Evolutionary conservation across 2,888 invertebrate genomes (phyloP), one percentile per base, ranked within the genome.

Genomic region (Perizoma flavofasciatum): DNA sequence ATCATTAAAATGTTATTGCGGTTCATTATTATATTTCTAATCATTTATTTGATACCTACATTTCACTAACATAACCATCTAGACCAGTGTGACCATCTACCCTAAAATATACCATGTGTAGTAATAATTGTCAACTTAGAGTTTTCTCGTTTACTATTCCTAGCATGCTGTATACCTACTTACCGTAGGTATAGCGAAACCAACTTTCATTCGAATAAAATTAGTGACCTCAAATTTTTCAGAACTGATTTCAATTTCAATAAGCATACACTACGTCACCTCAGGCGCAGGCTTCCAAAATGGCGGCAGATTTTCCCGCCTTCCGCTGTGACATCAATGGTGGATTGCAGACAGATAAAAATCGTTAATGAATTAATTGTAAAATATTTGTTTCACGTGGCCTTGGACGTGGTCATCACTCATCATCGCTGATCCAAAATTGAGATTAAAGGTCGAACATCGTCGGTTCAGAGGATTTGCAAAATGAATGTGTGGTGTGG

Each of bases 381-480:
- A 72, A 61, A 65, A 61, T 65, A 65, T 83, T 86, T 88, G 83
- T 88, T 84, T 80, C 72, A 73, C 71, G 79, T 86, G 87, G 83
- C 91, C 91, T 91, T 91, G 87, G 70, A 70, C 66, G 82, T 81
- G 86, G 83, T 85, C 85, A 88, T 85, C 82, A 80, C 70, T 82
- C 80, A 82, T 83, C 79, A 83, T 79, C 76, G 70, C 81, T 78
- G 89, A 90, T 89, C 70, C 70, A 67, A 78, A 81, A 72, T 70
- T 37, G 54, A 50, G 90, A 89, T 90, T 83, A 75, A 72, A 74
- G 87, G 83, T 86, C 86, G 83, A 75, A 22, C 22, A 22, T 80
- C 73, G 77, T 79, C 79, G 88, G 89, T 89, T 90, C 89, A 90
- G 78, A 82, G 88, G 78, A 82, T 88, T 83, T 76, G 68, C 67